Base-by-base conservation (phyloP, 2,797 vertebrate species). In the Halcyon badia region DNA sequence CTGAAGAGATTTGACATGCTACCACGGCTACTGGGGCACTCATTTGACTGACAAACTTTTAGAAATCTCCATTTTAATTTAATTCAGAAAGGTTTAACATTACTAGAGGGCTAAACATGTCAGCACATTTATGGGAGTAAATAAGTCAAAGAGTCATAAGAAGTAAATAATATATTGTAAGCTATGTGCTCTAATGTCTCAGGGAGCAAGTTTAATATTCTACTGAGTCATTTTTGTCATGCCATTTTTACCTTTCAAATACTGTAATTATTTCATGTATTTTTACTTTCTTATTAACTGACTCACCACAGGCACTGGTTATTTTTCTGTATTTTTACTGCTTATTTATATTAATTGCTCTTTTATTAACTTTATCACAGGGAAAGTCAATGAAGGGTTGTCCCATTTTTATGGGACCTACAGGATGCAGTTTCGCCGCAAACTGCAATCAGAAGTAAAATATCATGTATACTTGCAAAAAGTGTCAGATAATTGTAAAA, bases 271-370 rank as follows among this genome's bases (percentile, higher is more conserved):
- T 98, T 98, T 97, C 83, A 98, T 98, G 95, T 97, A 97, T 97
- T 98, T 98, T 98, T 97, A 98, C 96, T 97, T 98, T 97, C 96
- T 97, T 98, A 98, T 97, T 98, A 98, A 97, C 96, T 97, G 97
- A 98, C 96, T 98, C 98, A 97, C 95, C 96, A 94, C 96, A 97
- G 97, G 89, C 96, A 98, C 86, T 95, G 87, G 92, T 97, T 97
- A 97, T 98, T 98, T 98, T 97, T 97, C 92, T 94, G 75, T 94
- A 96, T 97, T 98, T 98, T 97, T 95, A 97, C 94, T 96, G 79
- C 90, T 98, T 90, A 97, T 98, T 98, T 98, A 96, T 97, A 98
- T 94, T 98, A 97, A 98, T 97, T 98, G 96, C 84, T 97, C 86
- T 96, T 60, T 94, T 96, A 97, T 97, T 97, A 98, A 98, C 87